Conservation (phyloP, 2,797 vertebrate genomes). For the Champsocephalus esox region DNA sequence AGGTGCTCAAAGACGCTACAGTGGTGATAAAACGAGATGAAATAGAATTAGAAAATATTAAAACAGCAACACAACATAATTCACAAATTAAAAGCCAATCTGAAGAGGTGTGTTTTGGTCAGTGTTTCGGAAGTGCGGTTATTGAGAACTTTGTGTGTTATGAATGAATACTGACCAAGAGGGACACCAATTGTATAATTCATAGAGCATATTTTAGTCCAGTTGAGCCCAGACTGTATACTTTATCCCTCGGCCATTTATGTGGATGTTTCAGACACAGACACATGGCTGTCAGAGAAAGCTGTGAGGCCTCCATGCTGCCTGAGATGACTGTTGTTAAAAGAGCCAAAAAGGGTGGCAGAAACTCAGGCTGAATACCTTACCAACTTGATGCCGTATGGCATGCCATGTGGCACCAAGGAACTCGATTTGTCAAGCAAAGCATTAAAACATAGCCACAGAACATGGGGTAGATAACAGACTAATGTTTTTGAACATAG, state of each 20-base stretch:
- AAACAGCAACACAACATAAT: too few relatives aligned
- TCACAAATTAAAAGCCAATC: too few relatives aligned
- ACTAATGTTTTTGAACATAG: not conserved
- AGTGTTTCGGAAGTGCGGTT: too few relatives aligned
- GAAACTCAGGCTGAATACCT: constrained; percentile 57
- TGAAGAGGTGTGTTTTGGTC: too few relatives aligned
- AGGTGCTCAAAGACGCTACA: too few relatives aligned
- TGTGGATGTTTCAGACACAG: constrained; percentile 34
- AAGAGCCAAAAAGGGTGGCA: constrained; percentile 52
- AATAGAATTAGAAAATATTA: too few relatives aligned
- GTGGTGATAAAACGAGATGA: too few relatives aligned
- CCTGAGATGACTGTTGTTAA: constrained; percentile 57
- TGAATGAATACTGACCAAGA: constrained; percentile 28
- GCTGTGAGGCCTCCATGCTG: constrained; percentile 54
- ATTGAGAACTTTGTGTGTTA: not conserved
- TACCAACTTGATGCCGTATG: constrained; percentile 55
- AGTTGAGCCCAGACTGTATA: constrained; percentile 51
- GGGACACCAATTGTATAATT: constrained; percentile 21
- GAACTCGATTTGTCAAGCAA: constrained; percentile 32
- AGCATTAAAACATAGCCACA: constrained; percentile 10
- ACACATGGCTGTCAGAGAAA: constrained; percentile 66
- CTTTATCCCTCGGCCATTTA: constrained; percentile 29
- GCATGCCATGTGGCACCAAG: constrained; percentile 62
- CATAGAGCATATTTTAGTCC: constrained; percentile 30
- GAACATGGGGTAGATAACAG: not conserved